Evolutionary conservation across 2,888 invertebrate species (phyloP).

Genomic region (Pammene aurita): DNA sequence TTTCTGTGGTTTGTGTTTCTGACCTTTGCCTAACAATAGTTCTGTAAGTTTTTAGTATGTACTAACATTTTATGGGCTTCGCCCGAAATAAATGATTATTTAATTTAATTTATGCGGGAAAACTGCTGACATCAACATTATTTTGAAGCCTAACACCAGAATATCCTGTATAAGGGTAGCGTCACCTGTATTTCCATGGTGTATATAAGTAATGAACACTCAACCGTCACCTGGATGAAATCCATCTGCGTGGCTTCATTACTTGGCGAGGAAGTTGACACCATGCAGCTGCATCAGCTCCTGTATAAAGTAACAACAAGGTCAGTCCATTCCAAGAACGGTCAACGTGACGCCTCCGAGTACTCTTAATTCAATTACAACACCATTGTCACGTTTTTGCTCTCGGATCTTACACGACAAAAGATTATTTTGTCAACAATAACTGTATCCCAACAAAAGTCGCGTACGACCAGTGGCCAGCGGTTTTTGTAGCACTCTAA

Average conservation of each 20-base stretch:
- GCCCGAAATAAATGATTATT: no score
- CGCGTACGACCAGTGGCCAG: slow-evolving; percentile 54
- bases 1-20: no score
- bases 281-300: slow-evolving; percentile 28
- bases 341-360: slow-evolving; percentile 53
- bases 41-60: no score
- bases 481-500: slow-evolving; percentile 63
- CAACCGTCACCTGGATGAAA: slow-evolving; percentile 9
- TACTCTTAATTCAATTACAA: slow-evolving; percentile 77
- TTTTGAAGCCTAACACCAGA: no score
- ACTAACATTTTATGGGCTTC: no score
- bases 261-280: slow-evolving; percentile 26
- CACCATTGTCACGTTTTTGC: slow-evolving; percentile 73
- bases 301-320: not conserved
- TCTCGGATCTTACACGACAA: slow-evolving; percentile 64
- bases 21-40: no score
- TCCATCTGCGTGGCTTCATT: slow-evolving; percentile 1
- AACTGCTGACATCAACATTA: no score
- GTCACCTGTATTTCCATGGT: no score
- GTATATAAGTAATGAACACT: not conserved
- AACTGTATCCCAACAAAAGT: slow-evolving; percentile 69
- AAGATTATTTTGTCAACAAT: slow-evolving; percentile 80
- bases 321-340: slow-evolving; percentile 53
- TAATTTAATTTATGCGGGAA: no score
- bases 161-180: no score